phyloP scores from a whole-genome alignment of 2,797 vertebrate species.

The Rhinella marina region DNA sequence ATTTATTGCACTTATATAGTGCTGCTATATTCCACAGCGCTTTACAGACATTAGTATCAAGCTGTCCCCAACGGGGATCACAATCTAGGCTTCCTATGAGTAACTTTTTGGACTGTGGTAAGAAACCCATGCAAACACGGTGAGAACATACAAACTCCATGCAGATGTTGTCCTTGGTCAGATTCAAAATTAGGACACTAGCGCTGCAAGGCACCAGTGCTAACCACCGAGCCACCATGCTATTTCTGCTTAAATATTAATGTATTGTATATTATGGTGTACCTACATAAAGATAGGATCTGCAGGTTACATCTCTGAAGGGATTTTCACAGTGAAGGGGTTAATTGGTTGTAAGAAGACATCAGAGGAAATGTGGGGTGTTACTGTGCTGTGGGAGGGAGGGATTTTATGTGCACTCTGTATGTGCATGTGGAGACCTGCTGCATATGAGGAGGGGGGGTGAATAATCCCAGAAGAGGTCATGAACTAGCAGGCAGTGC shows the following conservation, averaged over 20 bases:
- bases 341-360: conserved; percentile 45
- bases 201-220: too few species aligned
- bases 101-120: too few species aligned
- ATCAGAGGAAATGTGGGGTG: conserved; percentile 46
- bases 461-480: conserved; percentile 55
- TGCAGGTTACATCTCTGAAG: background rate
- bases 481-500: conserved; percentile 54
- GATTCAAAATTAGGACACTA: too few species aligned
- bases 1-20: too few species aligned
- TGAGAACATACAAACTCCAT: too few species aligned
- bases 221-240: too few species aligned
- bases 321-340: conserved; percentile 20
- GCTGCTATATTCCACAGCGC: too few species aligned
- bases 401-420: conserved; percentile 35
- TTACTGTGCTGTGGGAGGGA: conserved; percentile 35
- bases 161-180: too few species aligned
- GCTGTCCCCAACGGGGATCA: too few species aligned
- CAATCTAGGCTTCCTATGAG: too few species aligned
- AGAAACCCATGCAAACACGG: too few species aligned
- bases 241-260: background rate
- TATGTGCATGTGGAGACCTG: conserved; percentile 59
- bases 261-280: background rate
- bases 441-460: conserved; percentile 43
- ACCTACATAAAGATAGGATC: background rate
- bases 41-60: too few species aligned